phyloP scores from a whole-genome alignment of 2,888 invertebrate species.

The Chirona hameri region DNA sequence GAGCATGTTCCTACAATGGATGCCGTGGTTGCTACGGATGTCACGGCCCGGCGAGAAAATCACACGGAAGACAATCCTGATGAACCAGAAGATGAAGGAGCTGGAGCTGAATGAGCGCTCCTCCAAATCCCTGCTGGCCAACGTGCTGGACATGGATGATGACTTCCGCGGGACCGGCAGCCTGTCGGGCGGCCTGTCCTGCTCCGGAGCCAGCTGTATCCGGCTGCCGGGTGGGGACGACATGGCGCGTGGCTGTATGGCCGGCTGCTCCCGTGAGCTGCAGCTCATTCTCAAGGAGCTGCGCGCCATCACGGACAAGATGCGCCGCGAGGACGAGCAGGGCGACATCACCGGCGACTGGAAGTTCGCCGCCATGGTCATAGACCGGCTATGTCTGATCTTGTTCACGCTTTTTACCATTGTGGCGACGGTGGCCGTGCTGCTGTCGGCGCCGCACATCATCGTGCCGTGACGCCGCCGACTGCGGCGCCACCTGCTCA shows the following conservation, averaged over 20 bases:
- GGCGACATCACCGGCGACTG: slow-evolving; percentile 76
- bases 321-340: slow-evolving; percentile 92
- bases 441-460: slow-evolving; percentile 88
- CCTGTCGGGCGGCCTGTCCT: slow-evolving; percentile 41
- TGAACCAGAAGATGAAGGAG: slow-evolving; percentile 87
- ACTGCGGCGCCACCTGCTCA: too few relatives aligned
- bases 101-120: slow-evolving; percentile 89
- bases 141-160: slow-evolving; percentile 93
- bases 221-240: slow-evolving; percentile 54
- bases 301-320: slow-evolving; percentile 90
- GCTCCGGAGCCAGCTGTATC: slow-evolving; percentile 56
- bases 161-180: slow-evolving; percentile 63
- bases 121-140: slow-evolving; percentile 88
- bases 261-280: slow-evolving; percentile 57
- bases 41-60: slow-evolving; percentile 92
- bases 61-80: slow-evolving; percentile 81
- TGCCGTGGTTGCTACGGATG: slow-evolving; percentile 96
- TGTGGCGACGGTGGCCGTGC: slow-evolving; percentile 85
- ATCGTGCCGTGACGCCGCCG: slow-evolving; percentile 69
- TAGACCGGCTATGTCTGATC: slow-evolving; percentile 93
- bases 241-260: slow-evolving; percentile 52
- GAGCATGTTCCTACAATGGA: slow-evolving; percentile 91
- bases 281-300: slow-evolving; percentile 87
- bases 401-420: slow-evolving; percentile 92
- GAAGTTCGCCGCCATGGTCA: slow-evolving; percentile 98